Percentiles rank a stretch among this genome's conserved stretches.
phyloP scores from a whole-genome alignment of 1,140 invertebrate genomes.

The Lepidurus apus region DNA sequence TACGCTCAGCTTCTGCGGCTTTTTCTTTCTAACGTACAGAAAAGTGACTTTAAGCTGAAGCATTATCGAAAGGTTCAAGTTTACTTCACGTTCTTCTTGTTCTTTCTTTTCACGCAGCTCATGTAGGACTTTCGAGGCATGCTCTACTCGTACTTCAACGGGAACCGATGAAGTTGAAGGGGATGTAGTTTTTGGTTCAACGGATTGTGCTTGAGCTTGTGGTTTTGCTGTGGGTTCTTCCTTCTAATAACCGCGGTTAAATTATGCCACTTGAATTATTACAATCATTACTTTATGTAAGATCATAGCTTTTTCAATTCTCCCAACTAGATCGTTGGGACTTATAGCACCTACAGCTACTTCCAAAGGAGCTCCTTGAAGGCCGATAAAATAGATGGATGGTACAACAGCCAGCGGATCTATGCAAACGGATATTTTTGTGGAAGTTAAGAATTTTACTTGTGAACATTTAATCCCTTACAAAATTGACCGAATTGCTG shows the following conservation, averaged over 20 bases:
- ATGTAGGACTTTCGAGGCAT: slow-evolving; percentile 41
- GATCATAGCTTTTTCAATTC: slow-evolving; percentile 26
- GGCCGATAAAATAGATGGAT: slow-evolving; percentile 77
- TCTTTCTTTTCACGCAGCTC: slow-evolving; percentile 50
- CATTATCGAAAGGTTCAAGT: slow-evolving; percentile 11
- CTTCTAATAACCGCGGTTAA: neutral
- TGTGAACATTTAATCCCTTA: slow-evolving; percentile 48
- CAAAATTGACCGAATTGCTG: slow-evolving; percentile 77
- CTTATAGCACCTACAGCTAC: slow-evolving; percentile 58
- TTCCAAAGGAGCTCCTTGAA: slow-evolving; percentile 67
- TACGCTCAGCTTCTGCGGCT: slow-evolving; percentile 62
- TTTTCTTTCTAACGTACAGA: slow-evolving; percentile 49
- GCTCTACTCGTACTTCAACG: neutral
- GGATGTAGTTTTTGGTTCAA: neutral
- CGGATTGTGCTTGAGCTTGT: neutral
- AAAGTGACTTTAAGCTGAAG: slow-evolving; percentile 26
- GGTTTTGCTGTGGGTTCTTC: neutral
- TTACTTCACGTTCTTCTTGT: slow-evolving; percentile 58
- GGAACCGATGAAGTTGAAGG: slow-evolving; percentile 32
- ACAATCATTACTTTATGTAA: slow-evolving; percentile 20
- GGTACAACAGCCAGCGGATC: slow-evolving; percentile 76
- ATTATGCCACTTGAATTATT: neutral
- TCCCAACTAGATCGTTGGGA: slow-evolving; percentile 13
- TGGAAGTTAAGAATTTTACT: slow-evolving; percentile 29
- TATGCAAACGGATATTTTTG: slow-evolving; percentile 42